Evolutionary conservation across 2,113 vertebrate species (phyloP).

Genomic region (Oncorhynchus kisutch): DNA sequence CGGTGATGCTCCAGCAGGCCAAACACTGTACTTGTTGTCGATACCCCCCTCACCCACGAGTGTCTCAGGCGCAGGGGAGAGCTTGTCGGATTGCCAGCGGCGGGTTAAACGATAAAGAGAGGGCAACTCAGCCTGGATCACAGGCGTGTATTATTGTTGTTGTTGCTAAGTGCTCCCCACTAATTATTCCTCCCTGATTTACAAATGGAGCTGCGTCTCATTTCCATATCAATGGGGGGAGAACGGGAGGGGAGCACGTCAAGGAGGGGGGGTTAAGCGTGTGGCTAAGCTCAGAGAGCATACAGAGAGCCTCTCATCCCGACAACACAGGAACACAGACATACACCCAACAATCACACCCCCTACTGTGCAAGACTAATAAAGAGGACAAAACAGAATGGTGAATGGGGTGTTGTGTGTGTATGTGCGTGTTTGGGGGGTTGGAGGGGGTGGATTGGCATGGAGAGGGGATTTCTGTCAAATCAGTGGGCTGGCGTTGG

Average conservation of each 20-base stretch:
- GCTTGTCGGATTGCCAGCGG: conserved; percentile 69
- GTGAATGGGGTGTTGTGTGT: conserved; percentile 41
- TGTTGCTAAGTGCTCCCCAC: conserved; percentile 74
- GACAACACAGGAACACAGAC: conserved; percentile 61
- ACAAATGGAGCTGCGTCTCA: conserved; percentile 62
- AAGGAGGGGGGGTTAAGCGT: conserved; percentile 64
- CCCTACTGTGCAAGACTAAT: conserved; percentile 68
- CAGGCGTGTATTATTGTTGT: conserved; percentile 72
- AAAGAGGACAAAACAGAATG: conserved; percentile 70
- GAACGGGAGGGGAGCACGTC: conserved; percentile 54
- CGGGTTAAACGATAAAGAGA: conserved; percentile 73
- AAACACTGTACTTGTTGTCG: conserved; percentile 64
- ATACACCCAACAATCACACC: conserved; percentile 47
- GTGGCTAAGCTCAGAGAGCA: conserved; percentile 59
- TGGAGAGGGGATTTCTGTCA: conserved; percentile 69
- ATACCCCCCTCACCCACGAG: conserved; percentile 31
- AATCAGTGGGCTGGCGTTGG: conserved; percentile 76
- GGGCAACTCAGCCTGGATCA: conserved; percentile 65
- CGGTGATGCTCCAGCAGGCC: conserved; percentile 62
- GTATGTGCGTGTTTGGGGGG: background rate
- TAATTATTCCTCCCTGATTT: conserved; percentile 81
- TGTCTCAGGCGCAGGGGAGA: conserved; percentile 38
- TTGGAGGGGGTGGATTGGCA: conserved; percentile 32
- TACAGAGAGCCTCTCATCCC: conserved; percentile 59
- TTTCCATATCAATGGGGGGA: conserved; percentile 75